These are phyloP conservation scores for Halcyon malimbica DNA, from an alignment of 2,113 vertebrate genomes.

Conservation along the genomic window DNA sequence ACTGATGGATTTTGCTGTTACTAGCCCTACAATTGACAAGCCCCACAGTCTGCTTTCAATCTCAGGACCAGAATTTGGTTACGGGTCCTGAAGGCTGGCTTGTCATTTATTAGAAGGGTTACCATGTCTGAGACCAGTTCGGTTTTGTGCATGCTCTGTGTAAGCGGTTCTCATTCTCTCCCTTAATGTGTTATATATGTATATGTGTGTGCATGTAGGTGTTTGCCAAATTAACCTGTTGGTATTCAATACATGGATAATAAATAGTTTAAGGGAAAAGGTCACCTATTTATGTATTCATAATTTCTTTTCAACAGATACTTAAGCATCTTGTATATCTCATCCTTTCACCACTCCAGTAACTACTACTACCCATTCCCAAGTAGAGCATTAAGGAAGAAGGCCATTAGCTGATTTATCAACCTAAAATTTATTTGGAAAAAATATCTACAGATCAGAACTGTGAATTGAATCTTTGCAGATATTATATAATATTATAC, in stretches of 20 bases:
- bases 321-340: neutral
- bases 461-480: neutral
- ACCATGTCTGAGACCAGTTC: neutral
- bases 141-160: neutral
- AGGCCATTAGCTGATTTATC: neutral
- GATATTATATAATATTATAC: neutral
- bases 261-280: neutral
- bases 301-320: neutral
- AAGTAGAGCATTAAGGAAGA: neutral
- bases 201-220: fast-evolving
- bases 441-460: neutral
- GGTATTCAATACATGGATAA: neutral
- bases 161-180: neutral
- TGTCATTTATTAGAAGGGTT: neutral
- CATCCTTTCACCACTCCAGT: neutral
- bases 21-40: neutral
- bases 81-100: neutral
- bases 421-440: neutral
- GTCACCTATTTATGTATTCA: neutral
- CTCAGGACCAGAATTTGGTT: neutral
- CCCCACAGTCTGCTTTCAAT: neutral
- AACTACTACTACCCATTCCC: neutral
- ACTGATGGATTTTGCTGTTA: neutral
- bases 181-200: neutral
- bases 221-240: neutral